Base-by-base conservation (phyloP, 1,140 invertebrate genomes). In the Lycorma delicatula region DNA sequence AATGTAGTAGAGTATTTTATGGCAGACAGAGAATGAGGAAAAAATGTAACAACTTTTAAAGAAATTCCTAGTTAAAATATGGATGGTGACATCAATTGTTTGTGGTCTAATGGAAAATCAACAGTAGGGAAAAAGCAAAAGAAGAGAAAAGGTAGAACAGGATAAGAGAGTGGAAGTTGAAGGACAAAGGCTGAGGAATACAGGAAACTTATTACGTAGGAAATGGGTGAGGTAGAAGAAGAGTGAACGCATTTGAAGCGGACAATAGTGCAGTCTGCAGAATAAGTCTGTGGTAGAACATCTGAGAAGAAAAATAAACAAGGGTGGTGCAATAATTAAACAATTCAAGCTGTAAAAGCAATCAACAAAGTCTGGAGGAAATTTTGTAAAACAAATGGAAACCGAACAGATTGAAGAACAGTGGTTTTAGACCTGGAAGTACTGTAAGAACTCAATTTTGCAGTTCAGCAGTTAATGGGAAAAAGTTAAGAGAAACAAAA, bases 311-410 rank as follows among this genome's bases (percentile, higher is more conserved):
- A 44, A 20, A 44, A 16, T 16, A 22, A 44, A 44, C 18, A 16
- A 11, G 41, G 18, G 23, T 11, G 41, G 41, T 44, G 41, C 16
- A 44, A 44, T 44, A 22, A 16, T 4, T 22, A 22, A 20, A 44
- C 41, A 18, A 44, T 44, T 44, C 16, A 44, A 22, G 41, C 41
- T 44, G 41, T 44, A 16, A 44, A 44, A 44, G 1, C 23, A 44
- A 44, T n/a, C n/a, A 44, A 44, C n/a, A 44, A 2, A 44, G 41
- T 22, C 41, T 44, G 41, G 41, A 44, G 41, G 23, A 44, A 44
- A 44, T 44, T 16, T 16, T 44, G 41, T 16, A 44, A 9, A 44
- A 44, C 41, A 41, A 41, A 41, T 41, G n/a, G 38, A 41, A 12
- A 3, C 38, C 5, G 38, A 41, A 41, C 38, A 41, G 38, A n/a